Base-by-base conservation (phyloP, 1,140 invertebrate species). In the Aphaenogaster rudis region DNA sequence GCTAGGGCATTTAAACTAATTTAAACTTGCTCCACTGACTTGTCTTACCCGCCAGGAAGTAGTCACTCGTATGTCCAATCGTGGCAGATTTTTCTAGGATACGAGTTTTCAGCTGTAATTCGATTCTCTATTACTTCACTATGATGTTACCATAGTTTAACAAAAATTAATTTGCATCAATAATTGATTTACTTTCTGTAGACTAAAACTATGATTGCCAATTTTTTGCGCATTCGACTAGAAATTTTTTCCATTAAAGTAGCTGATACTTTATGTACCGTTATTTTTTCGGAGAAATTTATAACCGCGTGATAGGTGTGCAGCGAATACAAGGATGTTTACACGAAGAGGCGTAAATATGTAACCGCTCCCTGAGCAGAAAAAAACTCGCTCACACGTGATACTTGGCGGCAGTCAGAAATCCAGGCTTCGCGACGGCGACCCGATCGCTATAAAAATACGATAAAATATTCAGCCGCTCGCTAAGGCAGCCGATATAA, bases 391-490 rank as follows among this genome's bases (percentile, higher is more conserved):
- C 50, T 87, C 61, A 63, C 63, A 67, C 88, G 82, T 80, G 77
- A 86, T 82, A 69, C 67, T 39, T n/a, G 67, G 21, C 50, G 54
- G 52, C 59, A 84, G 64, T 63, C 52, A 48, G 71, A 54, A 64
- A 66, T 64, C 50, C 7, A 7, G 28, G 39, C 28, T 50, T 45
- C 33, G 28, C 33, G 52, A 17, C 69, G 54, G 33, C 80, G 78
- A 82, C 21, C 42, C 66, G 66, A 76, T 86, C 57, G 71, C 69
- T 74, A 67, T 87, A 88, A 88, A 81, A 88, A 87, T 87, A 87
- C 85, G 61, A 76, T 82, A 77, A 88, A 88, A 87, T 88, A 87
- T 82, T 88, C 78, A 52, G 54, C n/a, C 48, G 67, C 61, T 82
- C 57, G 66, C 77, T 87, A 77, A 71, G 84, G 28, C 84, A 28